Base-by-base conservation (phyloP, 2,888 invertebrate species). In the Yponomeuta evonymella region DNA sequence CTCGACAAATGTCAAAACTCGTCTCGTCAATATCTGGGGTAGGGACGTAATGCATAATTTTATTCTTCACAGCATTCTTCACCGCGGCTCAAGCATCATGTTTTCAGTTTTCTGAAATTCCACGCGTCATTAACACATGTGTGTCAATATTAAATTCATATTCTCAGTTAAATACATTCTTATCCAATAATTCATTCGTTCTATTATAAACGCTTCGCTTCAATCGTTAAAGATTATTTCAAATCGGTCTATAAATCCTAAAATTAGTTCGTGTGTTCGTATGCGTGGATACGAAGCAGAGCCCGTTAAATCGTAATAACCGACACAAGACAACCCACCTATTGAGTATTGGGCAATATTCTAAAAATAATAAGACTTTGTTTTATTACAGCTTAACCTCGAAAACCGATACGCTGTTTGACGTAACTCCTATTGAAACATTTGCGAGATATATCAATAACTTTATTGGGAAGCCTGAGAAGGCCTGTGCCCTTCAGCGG, bases 281-380 rank as follows among this genome's bases (percentile, higher is more conserved):
- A n/a, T 43, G n/a, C 15, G 33, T 30, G 10, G n/a, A 23, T 43
- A 9, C 9, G 15, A 30, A 33, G 15, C 43, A 8, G 30, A 23
- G 43, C 48, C 67, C 67, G 67, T 67, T 33, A 67, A 67, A 67
- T 43, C 48, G 67, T 15, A 67, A 67, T 67, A 48, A 67, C 43
- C 67, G 2, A 67, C 67, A n/a, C 51, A 58, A 58, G 12, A n/a
- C 51, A 58, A 58, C 33, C 43, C 23, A 48, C 65, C 65, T 65
- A 65, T 30, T 23, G 23, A 43, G 43, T n/a, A 67, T 43, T 67
- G 36, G 67, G 67, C 23, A 67, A 67, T 48, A 23, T 15, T 43
- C 67, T 67, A 43, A 48, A 67, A 48, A 33, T 36, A 67, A 67
- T 33, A 67, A 67, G 15, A 67, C 30, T 36, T 15, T 67, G 67